Evolutionary conservation across 2,888 invertebrate species (phyloP).

Genomic region (Trileptium ribeirensis): DNA sequence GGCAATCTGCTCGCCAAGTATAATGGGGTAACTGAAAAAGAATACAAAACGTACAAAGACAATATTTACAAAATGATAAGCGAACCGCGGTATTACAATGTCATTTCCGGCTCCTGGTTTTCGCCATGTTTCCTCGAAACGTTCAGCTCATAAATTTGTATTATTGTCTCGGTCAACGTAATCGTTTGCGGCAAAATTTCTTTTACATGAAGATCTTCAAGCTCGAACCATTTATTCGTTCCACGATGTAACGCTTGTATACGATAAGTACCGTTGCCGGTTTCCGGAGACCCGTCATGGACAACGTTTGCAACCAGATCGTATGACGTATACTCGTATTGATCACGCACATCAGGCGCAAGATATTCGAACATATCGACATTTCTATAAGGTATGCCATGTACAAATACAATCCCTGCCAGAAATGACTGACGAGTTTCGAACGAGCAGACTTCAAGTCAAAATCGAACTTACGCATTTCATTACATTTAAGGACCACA

Average conservation of each 20-base stretch:
- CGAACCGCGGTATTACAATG: constrained; percentile 94
- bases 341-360: constrained; percentile 64
- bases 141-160: constrained; percentile 62
- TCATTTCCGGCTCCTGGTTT: constrained; percentile 76
- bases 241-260: constrained; percentile 75
- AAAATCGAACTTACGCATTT: too few relatives aligned
- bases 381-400: constrained; percentile 73
- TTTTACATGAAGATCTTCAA: constrained; percentile 92
- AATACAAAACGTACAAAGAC: constrained; percentile 98
- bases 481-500: too few relatives aligned
- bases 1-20: constrained; percentile 89
- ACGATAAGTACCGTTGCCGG: constrained; percentile 79
- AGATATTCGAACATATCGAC: constrained; percentile 93
- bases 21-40: constrained; percentile 87
- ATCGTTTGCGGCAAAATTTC: constrained; percentile 99
- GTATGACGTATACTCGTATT: constrained; percentile 74
- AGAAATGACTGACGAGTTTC: too few relatives aligned
- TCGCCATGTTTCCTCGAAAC: too few relatives aligned
- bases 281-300: constrained; percentile 84
- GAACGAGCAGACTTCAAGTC: too few relatives aligned
- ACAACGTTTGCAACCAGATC: constrained; percentile 97
- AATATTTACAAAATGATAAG: too few relatives aligned
- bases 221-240: constrained; percentile 77
- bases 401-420: too few relatives aligned
- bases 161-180: constrained; percentile 94